A percentile compares a stretch with the other conserved stretches of the same genome.
phyloP scores from a whole-genome alignment of 2,113 vertebrate species.

The Hirundichthys speculiger region DNA sequence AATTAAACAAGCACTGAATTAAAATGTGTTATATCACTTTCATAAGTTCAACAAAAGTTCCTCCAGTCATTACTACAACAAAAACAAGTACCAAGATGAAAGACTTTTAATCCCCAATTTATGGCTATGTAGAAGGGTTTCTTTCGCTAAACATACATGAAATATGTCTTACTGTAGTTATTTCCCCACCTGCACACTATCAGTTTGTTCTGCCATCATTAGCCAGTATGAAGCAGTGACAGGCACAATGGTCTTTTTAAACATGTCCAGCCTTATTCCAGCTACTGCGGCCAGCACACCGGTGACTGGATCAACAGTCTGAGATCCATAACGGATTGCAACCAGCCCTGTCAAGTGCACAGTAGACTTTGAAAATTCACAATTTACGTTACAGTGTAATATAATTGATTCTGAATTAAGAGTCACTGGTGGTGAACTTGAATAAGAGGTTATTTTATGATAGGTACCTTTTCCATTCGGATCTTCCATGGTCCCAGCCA shows the following conservation, averaged over 20 bases:
- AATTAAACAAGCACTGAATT: too few species aligned
- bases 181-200: slow-evolving; percentile 78
- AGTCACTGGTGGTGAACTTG: neutral
- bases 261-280: slow-evolving; percentile 79
- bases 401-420: neutral
- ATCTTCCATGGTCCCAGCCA: slow-evolving; percentile 91
- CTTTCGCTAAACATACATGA: neutral
- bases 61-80: too few species aligned
- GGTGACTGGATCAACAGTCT: slow-evolving; percentile 83
- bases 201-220: slow-evolving; percentile 67
- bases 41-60: too few species aligned
- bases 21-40: too few species aligned
- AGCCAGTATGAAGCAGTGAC: slow-evolving; percentile 80
- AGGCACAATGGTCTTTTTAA: slow-evolving; percentile 78
- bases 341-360: slow-evolving; percentile 81
- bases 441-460: neutral
- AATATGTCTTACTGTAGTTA: neutral
- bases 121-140: neutral
- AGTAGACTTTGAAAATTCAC: neutral
- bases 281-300: slow-evolving; percentile 82
- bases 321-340: slow-evolving; percentile 84
- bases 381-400: neutral
- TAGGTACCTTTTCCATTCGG: slow-evolving; percentile 84
- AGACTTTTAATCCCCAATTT: neutral
- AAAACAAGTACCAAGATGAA: too few species aligned